A percentile compares a stretch with the other conserved stretches of the same genome.
These are phyloP conservation scores for Thalassoma bifasciatum DNA, from an alignment of 2,113 vertebrate species.

Conservation along the genomic window DNA sequence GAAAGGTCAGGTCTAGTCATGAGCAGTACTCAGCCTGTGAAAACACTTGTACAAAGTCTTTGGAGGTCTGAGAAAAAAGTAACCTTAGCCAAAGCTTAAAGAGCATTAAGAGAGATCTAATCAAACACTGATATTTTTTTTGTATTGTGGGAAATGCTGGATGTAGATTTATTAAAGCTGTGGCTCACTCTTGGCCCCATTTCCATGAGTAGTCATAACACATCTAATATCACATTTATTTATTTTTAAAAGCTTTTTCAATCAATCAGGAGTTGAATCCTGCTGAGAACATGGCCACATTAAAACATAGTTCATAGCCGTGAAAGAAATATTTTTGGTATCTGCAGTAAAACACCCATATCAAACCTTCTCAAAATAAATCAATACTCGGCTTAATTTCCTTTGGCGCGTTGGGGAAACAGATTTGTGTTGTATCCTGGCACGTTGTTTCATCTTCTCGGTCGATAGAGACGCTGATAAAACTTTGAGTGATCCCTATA, in stretches of 20 bases:
- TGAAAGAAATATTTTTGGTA: background rate
- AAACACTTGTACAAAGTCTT: background rate
- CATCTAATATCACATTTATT: too few species aligned
- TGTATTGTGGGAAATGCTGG: background rate
- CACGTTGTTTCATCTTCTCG: conserved; percentile 34
- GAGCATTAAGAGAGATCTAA: background rate
- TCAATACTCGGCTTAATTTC: background rate
- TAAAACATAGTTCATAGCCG: background rate
- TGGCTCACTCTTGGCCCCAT: too few species aligned
- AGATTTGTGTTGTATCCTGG: conserved; percentile 37
- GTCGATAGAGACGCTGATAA: conserved; percentile 21
- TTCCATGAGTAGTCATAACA: too few species aligned
- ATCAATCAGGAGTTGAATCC: background rate
- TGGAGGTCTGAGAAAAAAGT: background rate
- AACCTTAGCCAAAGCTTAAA: background rate
- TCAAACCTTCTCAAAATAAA: conserved; percentile 2
- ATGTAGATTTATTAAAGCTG: background rate
- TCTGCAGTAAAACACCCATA: background rate
- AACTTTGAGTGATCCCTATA: conserved; percentile 20
- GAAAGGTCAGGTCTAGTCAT: background rate
- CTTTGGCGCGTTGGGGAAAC: conserved; percentile 12
- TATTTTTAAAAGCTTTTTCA: too few species aligned
- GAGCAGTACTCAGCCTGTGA: background rate
- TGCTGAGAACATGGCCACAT: background rate
- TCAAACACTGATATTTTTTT: background rate